Percentiles rank a stretch among this genome's conserved stretches.
phyloP scores from a whole-genome alignment of 2,888 invertebrate genomes.

The Prosapia bicincta region DNA sequence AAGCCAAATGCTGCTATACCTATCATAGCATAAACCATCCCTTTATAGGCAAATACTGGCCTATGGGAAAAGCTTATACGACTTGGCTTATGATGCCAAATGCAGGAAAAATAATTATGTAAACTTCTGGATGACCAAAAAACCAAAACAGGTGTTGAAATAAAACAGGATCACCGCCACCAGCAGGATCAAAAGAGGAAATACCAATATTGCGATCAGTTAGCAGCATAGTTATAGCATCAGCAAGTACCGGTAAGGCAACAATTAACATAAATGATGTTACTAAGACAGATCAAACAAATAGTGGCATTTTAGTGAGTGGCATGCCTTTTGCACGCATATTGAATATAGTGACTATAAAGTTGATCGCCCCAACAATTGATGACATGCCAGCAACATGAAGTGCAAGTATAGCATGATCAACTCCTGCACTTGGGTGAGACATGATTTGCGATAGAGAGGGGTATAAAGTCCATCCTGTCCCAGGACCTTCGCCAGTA shows the following conservation, averaged over 20 bases:
- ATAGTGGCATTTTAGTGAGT: too few relatives aligned
- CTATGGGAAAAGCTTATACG: conserved; percentile 46
- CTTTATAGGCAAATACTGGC: conserved; percentile 67
- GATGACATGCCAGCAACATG: too few relatives aligned
- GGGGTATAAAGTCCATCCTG: too few relatives aligned
- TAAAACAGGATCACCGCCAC: conserved; percentile 76
- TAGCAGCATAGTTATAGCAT: conserved; percentile 74
- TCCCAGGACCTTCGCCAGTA: too few relatives aligned
- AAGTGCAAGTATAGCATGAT: too few relatives aligned
- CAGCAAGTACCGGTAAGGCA: conserved; percentile 72
- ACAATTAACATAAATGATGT: conserved; percentile 52
- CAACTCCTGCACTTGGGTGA: too few relatives aligned
- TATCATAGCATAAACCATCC: conserved; percentile 82
- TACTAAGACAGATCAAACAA: too few relatives aligned
- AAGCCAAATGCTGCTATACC: conserved; percentile 79
- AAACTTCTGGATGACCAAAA: conserved; percentile 69
- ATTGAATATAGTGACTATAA: too few relatives aligned
- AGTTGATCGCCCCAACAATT: too few relatives aligned
- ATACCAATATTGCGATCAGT: conserved; percentile 79
- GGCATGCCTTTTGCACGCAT: too few relatives aligned
- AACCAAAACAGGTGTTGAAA: conserved; percentile 86
- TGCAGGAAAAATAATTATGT: conserved; percentile 66
- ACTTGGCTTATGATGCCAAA: conserved; percentile 80
- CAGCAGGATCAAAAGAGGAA: conserved; percentile 74
- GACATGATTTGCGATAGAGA: too few relatives aligned